Base-by-base conservation (phyloP, 2,888 invertebrate genomes). In the Macropis europaea region DNA sequence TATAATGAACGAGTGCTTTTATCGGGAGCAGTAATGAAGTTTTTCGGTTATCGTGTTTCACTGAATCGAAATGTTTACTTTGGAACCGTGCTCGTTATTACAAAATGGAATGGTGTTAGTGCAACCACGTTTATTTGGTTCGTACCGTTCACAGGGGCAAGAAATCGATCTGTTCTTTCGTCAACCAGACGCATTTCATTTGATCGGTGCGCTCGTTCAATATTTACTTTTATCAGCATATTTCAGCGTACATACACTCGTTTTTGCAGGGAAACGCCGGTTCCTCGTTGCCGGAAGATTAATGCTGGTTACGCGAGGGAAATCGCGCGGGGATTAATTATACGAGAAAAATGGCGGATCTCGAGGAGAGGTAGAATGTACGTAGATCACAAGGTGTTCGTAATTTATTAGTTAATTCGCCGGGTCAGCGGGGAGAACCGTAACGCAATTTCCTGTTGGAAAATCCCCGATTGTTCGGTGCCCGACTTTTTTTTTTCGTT, bases 191-290 rank as follows among this genome's bases (percentile, higher is more conserved):
- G 9, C 9, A 13, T 13, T 15, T 42, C 38, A 13, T 67, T 67
- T 59, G 32, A 32, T 30, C 53, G 24, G 47, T 22, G 28, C 56
- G 17, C 38, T 15, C 30, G 56, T 38, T 45, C 61, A 56, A 62
- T 70, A 56, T 70, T 71, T 62, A 42, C 43, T n/a, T 15, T 26
- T 26, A 45, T 47, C 34, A 32, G 24, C 40, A 38, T 45, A 13
- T 17, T 32, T 57, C 22, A 7, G 9, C 13, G 19, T 17, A 11
- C 15, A 24, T 26, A 5, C 24, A 48, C 24, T 43, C 7, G 2
- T 30, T 30, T 26, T 32, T 13, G 17, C 15, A 3, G 28, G 11
- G 17, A 24, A 28, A 17, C 13, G 42, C 9, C 26, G 6, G 42
- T 42, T 38, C 13, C 13, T 7, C 22, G 15, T 15, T 54, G 26